Base-by-base conservation (phyloP, 1,140 invertebrate species). In the Heliconius eleuchia region DNA sequence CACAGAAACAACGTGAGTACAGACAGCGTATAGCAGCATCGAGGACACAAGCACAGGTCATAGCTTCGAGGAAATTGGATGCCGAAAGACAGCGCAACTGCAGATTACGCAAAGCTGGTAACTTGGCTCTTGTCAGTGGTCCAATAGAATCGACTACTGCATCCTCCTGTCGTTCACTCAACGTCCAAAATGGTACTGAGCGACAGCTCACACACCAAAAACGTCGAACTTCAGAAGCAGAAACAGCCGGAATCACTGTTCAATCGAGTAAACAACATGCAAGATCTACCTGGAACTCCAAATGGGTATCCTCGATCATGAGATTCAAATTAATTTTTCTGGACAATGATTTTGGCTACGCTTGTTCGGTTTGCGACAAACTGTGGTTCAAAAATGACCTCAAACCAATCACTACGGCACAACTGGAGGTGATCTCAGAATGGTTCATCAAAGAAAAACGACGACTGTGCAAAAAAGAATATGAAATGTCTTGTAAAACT, bases 361-460 rank as follows among this genome's bases (percentile, higher is more conserved):
- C 81, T 83, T 86, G 84, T 50, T 85, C 85, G 60, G 80, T 89
- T 78, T 87, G 84, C 55, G 86, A 89, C 80, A 78, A 84, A 84
- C 39, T 89, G 42, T 89, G 86, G 85, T 87, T 85, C 66, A 86
- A 78, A 30, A 87, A 87, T 13, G 88, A 89, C 74, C 82, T 89
- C 23, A 86, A 86, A 85, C 19, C 55, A 9, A 57, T 57, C 8
- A 57, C 55, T 57, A 19, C 1, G 7, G 19, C 37, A 85, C 83
- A 88, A 52, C 78, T 87, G 60, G 8, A 87, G 83, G 86, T 87
- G 11, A 86, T 88, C 23, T 85, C 82, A 85, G 82, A 88, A 57
- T 88, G 87, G 85, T 86, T 76, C 60, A 66, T 84, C 71, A 86
- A 87, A 71, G 83, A 88, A 88, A 86, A 85, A 87, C 77, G 83